phyloP scores from a whole-genome alignment of 2,888 invertebrate species.

The Ethmia dodecea region DNA sequence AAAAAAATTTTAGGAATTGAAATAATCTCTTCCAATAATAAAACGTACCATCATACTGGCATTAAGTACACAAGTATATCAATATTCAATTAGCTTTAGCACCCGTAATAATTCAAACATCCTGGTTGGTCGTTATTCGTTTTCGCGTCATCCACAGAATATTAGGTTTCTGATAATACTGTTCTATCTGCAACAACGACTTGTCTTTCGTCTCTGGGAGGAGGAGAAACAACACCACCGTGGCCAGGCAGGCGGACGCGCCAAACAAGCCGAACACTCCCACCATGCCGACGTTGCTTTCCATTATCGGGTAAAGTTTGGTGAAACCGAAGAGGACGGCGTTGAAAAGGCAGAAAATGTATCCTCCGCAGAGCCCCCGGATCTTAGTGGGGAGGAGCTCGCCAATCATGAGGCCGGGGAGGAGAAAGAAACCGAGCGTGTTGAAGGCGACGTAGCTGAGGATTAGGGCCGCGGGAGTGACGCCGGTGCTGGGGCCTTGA shows the following conservation, averaged over 20 bases:
- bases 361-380: conserved; percentile 84
- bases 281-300: conserved; percentile 77
- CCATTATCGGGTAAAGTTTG: conserved; percentile 83
- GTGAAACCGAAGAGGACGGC: conserved; percentile 81
- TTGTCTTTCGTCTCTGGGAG: conserved; percentile 87
- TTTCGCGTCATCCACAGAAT: conserved; percentile 78
- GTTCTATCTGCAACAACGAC: conserved; percentile 85
- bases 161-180: conserved; percentile 84
- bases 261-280: conserved; percentile 86
- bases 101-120: conserved; percentile 36
- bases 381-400: conserved; percentile 86
- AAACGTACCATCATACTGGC: too few relatives aligned
- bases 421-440: conserved; percentile 84
- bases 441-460: conserved; percentile 85
- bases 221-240: conserved; percentile 81
- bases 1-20: too few relatives aligned
- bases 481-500: conserved; percentile 39
- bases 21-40: too few relatives aligned
- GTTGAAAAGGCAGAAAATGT: conserved; percentile 85
- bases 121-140: conserved; percentile 42
- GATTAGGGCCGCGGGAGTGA: conserved; percentile 56
- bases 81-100: background rate
- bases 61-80: background rate
- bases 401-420: conserved; percentile 86
- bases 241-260: conserved; percentile 77